Percentiles rank a stretch among this genome's conserved stretches.
Evolutionary conservation across 2,113 vertebrate genomes (phyloP).

Genomic region (Strix uralensis): DNA sequence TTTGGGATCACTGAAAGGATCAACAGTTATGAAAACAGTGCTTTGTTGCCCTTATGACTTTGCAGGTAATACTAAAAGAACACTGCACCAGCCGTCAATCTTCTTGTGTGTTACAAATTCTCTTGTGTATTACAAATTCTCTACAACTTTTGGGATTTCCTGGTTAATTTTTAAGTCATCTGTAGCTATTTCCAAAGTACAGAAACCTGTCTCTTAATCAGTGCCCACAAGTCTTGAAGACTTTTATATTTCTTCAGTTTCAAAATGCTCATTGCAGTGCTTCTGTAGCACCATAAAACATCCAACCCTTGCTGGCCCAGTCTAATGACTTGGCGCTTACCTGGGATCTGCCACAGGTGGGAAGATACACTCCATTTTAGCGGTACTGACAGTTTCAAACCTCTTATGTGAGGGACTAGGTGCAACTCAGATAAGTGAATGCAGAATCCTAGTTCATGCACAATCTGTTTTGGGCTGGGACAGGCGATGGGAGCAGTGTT

Average conservation of each 20-base stretch:
- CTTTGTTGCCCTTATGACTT: not conserved
- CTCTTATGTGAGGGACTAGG: not conserved
- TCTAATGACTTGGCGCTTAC: fast-evolving
- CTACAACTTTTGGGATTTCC: not conserved
- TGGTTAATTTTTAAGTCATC: not conserved
- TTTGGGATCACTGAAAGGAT: not conserved
- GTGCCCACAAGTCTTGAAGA: not conserved
- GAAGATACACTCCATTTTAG: not conserved
- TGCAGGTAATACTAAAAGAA: not conserved
- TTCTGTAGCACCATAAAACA: not conserved
- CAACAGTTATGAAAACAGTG: not conserved
- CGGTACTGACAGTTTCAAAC: not conserved
- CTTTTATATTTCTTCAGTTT: not conserved
- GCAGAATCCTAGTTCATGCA: not conserved
- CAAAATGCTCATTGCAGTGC: not conserved
- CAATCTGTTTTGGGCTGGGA: not conserved
- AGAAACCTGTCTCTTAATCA: not conserved
- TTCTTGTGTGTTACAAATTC: not conserved
- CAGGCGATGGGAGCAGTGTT: not conserved
- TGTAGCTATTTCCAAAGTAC: not conserved
- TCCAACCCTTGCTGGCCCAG: not conserved
- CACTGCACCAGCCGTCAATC: not conserved
- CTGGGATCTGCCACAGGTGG: not conserved
- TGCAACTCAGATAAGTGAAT: not conserved
- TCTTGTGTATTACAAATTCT: not conserved